phyloP scores from a whole-genome alignment of 2,113 vertebrate genomes.

The Andinoacara biseriatus region DNA sequence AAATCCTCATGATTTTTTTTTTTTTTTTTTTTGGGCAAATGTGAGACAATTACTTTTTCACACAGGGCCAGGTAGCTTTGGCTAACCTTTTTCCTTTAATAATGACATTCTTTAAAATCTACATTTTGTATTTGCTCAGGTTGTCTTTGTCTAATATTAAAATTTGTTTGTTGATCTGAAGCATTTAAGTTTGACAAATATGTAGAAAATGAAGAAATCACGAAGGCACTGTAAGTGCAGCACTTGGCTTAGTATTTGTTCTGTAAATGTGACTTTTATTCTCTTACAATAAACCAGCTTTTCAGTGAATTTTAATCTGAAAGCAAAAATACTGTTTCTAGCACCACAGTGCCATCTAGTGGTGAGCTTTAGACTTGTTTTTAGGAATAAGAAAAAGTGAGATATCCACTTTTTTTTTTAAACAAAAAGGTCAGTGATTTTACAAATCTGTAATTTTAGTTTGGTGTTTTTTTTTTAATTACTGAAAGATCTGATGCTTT shows the following conservation, averaged over 20 bases:
- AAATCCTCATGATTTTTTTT: no score
- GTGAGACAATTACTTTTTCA: no score
- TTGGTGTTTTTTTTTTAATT: background rate
- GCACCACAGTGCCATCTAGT: background rate
- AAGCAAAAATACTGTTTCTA: background rate
- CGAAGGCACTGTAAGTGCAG: background rate
- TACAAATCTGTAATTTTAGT: background rate
- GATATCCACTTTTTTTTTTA: background rate
- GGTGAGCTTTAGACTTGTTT: rapidly evolving
- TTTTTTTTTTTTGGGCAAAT: no score
- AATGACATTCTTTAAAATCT: no score
- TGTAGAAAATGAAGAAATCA: no score
- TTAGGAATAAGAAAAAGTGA: background rate
- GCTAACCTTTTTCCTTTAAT: no score
- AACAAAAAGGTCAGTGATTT: background rate
- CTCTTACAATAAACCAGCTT: background rate
- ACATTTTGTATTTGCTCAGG: no score
- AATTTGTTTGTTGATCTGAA: no score
- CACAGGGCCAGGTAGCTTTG: no score
- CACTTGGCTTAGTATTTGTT: background rate
- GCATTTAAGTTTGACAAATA: no score
- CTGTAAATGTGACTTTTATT: background rate
- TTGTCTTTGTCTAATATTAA: no score
- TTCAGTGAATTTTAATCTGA: background rate
- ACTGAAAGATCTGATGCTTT: background rate